These are phyloP conservation scores for Nomada hirtipes DNA, from an alignment of 2,888 invertebrate genomes.

Conservation along the genomic window DNA sequence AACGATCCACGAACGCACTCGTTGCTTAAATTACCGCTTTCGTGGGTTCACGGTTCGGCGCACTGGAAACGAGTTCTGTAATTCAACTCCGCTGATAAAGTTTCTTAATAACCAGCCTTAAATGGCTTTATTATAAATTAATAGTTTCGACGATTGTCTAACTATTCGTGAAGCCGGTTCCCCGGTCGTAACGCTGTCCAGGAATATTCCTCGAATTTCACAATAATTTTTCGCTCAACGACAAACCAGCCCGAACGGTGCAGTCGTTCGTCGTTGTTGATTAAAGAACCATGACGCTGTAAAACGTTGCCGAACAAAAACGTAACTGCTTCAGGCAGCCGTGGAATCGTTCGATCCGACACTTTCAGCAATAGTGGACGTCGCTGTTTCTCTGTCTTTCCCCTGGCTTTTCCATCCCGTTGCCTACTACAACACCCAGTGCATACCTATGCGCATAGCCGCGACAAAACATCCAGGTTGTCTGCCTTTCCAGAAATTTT, in stretches of 20 bases:
- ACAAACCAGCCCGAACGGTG: constrained; percentile 6
- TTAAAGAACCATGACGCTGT: constrained; percentile 51
- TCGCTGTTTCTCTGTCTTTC: not conserved
- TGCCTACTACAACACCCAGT: not conserved
- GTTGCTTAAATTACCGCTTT: constrained; percentile 69
- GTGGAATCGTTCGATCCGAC: constrained; percentile 54
- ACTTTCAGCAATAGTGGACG: constrained; percentile 26
- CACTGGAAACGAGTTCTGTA: constrained; percentile 61
- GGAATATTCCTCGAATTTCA: not conserved
- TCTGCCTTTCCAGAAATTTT: constrained; percentile 69
- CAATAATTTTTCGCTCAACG: not conserved
- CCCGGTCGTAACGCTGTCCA: not conserved
- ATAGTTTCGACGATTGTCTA: constrained; percentile 29
- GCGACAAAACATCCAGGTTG: not conserved
- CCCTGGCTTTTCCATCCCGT: not conserved
- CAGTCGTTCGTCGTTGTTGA: constrained; percentile 31
- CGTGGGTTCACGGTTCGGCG: constrained; percentile 53
- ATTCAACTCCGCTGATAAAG: constrained; percentile 61
- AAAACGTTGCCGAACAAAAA: constrained; percentile 39
- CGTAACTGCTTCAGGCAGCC: constrained; percentile 35
- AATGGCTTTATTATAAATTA: constrained; percentile 50
- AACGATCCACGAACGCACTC: constrained; percentile 69
- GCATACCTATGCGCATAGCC: not conserved
- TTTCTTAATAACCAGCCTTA: constrained; percentile 47
- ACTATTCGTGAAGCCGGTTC: not conserved